Base-by-base conservation (phyloP, 2,797 vertebrate species). In the Enteromius afrohamiltoni region DNA sequence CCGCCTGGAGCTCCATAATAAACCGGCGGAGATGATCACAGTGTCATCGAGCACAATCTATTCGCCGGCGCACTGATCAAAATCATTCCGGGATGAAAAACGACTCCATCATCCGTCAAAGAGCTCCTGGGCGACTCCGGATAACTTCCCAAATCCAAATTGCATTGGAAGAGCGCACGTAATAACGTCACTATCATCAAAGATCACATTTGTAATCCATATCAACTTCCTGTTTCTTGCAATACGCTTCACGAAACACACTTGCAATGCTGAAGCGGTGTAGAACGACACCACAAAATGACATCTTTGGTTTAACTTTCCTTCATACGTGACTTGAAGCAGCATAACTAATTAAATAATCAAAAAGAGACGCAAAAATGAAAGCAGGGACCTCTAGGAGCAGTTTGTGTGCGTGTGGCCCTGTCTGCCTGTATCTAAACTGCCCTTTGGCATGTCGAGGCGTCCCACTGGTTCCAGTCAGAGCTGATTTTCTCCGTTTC, bases 101-200 rank as follows among this genome's bases (percentile, higher is more conserved):
- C 58, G 21, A 64, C 60, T 71, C 69, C 80, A 82, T 82, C 80
- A 82, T 82, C 80, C 29, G 42, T 74, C 80, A 82, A 82, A 62
- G 19, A 65, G 80, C 79, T 81, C 64, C 78, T 55, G 65, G 78
- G 65, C 47, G 23, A 45, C 62, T 67, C 45, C 7, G 69, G 55
- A 64, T 60, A 74, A 82, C 69, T 74, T 64, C 79, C 55, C 69
- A 82, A 82, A 74, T 82, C 55, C 58, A 82, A 82, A 82, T 82
- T 82, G 13, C 80, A 82, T 74, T 31, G 49, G 80, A 82, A 82
- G 64, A 81, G 21, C 16, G 26, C 1, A 7, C 13, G 21, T 73
- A 64, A 82, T 82, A 82, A 49, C 31, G 69, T 82, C 80, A 51
- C 69, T 82, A 64, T 62, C 55, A 65, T 49, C 69, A 82, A 74